These are phyloP conservation scores for Phenganax subtilis DNA, from an alignment of 92 coral and sea anemone genomes.

Conservation along the genomic window DNA sequence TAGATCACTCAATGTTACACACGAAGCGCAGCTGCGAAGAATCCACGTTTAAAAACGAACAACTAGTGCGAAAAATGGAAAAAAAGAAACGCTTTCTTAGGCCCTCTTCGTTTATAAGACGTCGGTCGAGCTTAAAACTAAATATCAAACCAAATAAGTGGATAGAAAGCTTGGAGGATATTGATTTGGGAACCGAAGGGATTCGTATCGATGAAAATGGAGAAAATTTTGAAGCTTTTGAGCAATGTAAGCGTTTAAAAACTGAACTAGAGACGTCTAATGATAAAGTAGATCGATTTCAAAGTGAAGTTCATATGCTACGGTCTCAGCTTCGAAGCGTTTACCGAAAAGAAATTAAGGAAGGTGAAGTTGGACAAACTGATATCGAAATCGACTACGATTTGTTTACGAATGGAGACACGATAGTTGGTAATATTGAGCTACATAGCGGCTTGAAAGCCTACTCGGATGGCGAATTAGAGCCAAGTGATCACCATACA, in stretches of 20 bases:
- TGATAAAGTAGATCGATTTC: slow-evolving; percentile 47
- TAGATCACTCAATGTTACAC: too few species aligned
- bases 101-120: slow-evolving; percentile 52
- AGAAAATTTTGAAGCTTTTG: slow-evolving; percentile 58
- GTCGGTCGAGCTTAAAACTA: slow-evolving; percentile 19
- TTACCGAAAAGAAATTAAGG: slow-evolving; percentile 46
- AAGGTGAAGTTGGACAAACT: slow-evolving; percentile 28
- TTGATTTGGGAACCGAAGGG: background rate
- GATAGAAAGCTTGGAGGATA: background rate
- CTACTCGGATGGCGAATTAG: slow-evolving; percentile 29
- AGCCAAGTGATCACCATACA: slow-evolving; percentile 54
- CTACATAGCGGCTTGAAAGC: slow-evolving; percentile 11
- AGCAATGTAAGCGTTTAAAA: slow-evolving; percentile 57
- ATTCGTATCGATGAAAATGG: slow-evolving; percentile 38
- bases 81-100: slow-evolving; percentile 54
- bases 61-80: background rate
- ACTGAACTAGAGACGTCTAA: slow-evolving; percentile 60
- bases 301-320: slow-evolving; percentile 68
- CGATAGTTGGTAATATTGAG: background rate
- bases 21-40: too few species aligned
- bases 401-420: slow-evolving; percentile 2
- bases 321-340: slow-evolving; percentile 62
- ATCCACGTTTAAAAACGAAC: too few species aligned
- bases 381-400: slow-evolving; percentile 38
- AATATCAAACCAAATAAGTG: background rate